phyloP scores from a whole-genome alignment of 2,113 vertebrate species.

The Bubalus kerabau region DNA sequence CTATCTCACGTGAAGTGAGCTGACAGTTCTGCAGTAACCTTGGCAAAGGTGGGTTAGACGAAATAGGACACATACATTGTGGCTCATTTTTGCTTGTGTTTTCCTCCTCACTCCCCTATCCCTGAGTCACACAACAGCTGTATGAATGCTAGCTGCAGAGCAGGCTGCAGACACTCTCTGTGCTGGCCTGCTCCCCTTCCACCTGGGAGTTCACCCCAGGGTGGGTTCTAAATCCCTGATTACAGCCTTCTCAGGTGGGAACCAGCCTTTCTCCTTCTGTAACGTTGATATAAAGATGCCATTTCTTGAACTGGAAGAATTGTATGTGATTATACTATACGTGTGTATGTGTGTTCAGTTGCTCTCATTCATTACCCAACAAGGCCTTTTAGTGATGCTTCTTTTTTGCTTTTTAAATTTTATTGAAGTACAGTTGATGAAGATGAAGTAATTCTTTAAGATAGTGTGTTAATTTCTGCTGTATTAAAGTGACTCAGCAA shows the following conservation, averaged over 20 bases:
- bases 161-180: conserved; percentile 10
- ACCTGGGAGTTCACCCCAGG: conserved; percentile 45
- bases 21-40: background rate
- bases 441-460: background rate
- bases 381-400: conserved; percentile 28
- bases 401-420: background rate
- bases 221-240: conserved; percentile 72
- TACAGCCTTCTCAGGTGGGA: conserved; percentile 65
- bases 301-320: conserved; percentile 71
- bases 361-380: conserved; percentile 55
- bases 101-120: background rate
- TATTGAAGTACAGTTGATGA: background rate
- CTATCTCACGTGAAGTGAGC: background rate
- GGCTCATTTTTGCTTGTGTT: conserved; percentile 33
- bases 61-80: background rate
- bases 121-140: conserved; percentile 41
- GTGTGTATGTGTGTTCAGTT: background rate
- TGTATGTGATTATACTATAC: conserved; percentile 62
- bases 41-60: conserved; percentile 35
- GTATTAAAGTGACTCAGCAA: background rate
- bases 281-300: conserved; percentile 63
- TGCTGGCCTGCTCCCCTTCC: background rate
- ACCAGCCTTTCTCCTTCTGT: conserved; percentile 50
- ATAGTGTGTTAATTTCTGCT: background rate
- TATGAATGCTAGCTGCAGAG: background rate